Evolutionary conservation across 2,113 vertebrate genomes (phyloP), one percentile per base, ranked within the genome.

Genomic region (Cairina moschata): DNA sequence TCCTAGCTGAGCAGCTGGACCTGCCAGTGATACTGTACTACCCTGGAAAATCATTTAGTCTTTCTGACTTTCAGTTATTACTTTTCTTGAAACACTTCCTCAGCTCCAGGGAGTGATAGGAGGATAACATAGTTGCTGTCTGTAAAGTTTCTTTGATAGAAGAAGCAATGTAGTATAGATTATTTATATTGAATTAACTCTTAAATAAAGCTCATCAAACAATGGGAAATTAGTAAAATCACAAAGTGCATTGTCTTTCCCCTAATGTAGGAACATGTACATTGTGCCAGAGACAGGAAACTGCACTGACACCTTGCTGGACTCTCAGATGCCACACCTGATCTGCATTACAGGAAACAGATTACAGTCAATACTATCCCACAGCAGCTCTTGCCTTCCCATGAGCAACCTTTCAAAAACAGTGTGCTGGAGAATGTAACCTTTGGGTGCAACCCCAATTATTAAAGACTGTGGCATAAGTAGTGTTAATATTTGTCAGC

Each of bases 261-360:
- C 74, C 14, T n/a, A 5, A 38, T 56, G 56, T 13, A 17, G 11
- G 1, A 68, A 42, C 25, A 46, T 0, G 0, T 28, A 55, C 17
- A 36, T 4, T 0, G 0, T 40, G 48, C 8, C 60, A 83, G 50
- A 44, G 58, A 60, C n/a, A 55, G 18, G 11, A 34, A 88, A 69
- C 29, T 62, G 32, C 38, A 68, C 26, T 20, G 23, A 69, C 34
- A 38, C 11, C 22, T 72, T 79, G 58, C 54, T 68, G 62, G 48
- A 46, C 66, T 22, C n/a, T 66, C 31, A 76, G 58, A 72, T 36
- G 58, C 31, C 82, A 50, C 58, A 76, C 31, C n/a, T 78, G 58
- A 67, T 65, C 44, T 36, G 22, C 54, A 68, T 75, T 18, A 76
- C 13, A 34, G 1, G 6, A 29, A 81, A 91, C 73, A 81, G 44